Evolutionary conservation across 1,140 invertebrate genomes (phyloP).

Genomic region (Trachymyrmex septentrionalis): DNA sequence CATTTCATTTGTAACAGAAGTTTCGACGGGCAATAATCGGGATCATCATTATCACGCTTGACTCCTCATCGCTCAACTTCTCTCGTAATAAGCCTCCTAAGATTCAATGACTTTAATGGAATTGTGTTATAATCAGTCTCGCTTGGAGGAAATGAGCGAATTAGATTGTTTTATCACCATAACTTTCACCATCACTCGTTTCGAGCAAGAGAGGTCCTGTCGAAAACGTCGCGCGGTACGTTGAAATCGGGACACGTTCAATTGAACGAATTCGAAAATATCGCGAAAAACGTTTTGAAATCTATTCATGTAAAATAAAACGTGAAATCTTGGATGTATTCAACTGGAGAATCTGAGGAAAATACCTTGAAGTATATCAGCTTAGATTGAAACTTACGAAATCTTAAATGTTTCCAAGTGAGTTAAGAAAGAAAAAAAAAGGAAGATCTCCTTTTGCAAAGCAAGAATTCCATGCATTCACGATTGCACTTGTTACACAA

Average conservation of each 20-base stretch:
- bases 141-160: neutral
- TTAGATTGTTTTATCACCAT: conserved; percentile 5
- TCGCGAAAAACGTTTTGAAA: neutral
- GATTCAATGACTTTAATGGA: conserved; percentile 51
- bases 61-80: neutral
- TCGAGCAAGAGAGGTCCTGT: neutral
- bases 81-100: conserved; percentile 45
- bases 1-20: conserved; percentile 40
- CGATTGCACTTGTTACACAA: neutral
- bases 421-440: neutral
- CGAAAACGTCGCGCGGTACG: neutral
- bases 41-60: neutral
- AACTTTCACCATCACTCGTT: neutral
- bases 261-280: conserved; percentile 34
- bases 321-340: neutral
- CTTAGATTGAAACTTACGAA: conserved; percentile 18
- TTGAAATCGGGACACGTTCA: neutral
- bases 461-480: neutral
- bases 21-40: conserved; percentile 45
- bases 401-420: neutral
- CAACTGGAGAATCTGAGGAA: neutral
- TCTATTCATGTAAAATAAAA: conserved; percentile 19
- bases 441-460: neutral
- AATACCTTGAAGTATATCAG: neutral
- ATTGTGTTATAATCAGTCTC: conserved; percentile 44